phyloP scores from a whole-genome alignment of 2,888 invertebrate genomes.

The Macrosiphum euphorbiae region DNA sequence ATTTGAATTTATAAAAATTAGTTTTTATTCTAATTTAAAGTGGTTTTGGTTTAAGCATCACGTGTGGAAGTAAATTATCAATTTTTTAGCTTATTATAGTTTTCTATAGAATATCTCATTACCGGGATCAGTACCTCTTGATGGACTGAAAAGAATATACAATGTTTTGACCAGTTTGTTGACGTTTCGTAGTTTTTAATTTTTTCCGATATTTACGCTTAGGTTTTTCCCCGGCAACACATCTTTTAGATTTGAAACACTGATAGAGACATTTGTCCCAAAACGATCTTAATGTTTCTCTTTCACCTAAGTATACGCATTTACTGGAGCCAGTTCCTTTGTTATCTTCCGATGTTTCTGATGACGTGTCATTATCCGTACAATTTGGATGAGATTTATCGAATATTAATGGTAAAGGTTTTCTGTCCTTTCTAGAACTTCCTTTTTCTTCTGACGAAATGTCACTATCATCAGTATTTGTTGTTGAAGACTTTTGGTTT shows the following conservation, averaged over 20 bases:
- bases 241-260: slow-evolving; percentile 58
- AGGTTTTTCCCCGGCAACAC: slow-evolving; percentile 54
- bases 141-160: no score
- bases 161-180: no score
- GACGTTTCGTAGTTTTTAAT: neutral
- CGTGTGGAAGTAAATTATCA: no score
- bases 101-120: no score
- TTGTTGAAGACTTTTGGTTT: slow-evolving; percentile 19
- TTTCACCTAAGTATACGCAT: slow-evolving; percentile 49
- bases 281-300: slow-evolving; percentile 50
- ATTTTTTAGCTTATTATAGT: no score
- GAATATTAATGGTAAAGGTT: slow-evolving; percentile 51
- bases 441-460: slow-evolving; percentile 55
- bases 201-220: slow-evolving; percentile 58
- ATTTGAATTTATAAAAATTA: neutral
- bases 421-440: slow-evolving; percentile 29
- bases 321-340: slow-evolving; percentile 2
- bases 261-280: slow-evolving; percentile 59
- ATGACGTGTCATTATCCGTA: slow-evolving; percentile 50
- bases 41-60: no score
- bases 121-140: slow-evolving; percentile 36
- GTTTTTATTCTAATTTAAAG: no score
- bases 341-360: slow-evolving; percentile 8
- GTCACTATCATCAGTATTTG: slow-evolving; percentile 40
- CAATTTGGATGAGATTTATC: slow-evolving; percentile 13